Evolutionary conservation across 2,888 invertebrate species (phyloP), one percentile per base, ranked within the genome.

Genomic region (Hartigia nigra): DNA sequence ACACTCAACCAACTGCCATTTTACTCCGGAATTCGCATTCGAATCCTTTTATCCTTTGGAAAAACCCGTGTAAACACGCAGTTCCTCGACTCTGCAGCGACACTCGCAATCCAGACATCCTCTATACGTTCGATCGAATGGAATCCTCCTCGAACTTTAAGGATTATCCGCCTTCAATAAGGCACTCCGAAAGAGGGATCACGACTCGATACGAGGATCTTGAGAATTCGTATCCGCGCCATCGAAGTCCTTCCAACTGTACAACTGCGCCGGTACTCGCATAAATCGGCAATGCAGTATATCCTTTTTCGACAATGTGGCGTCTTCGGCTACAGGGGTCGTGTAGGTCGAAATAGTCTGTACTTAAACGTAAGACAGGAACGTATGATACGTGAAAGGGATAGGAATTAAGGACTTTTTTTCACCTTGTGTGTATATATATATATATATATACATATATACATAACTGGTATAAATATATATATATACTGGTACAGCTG

Each of bases 261-360:
- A 55, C 55, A 23, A 23, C 23, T 23, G 55, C 23, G 23, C 55
- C 55, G 55, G 55, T 55, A 55, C 1, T 55, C 72, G 31, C 72
- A 72, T 72, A 72, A 72, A 72, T 72, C 72, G 72, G 31, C 12
- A 72, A 31, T 31, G 31, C 72, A 34, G 32, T 31, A 34, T 12
- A 2, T 72, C 72, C 31, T 72, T 72, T 4, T 72, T 72, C 72
- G 72, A 72, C 31, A 72, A 72, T 12, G 72, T 9, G 72, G 72
- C 72, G 32, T 72, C 72, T 32, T 31, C 72, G 32, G 72, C 23
- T 55, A 23, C 31, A 31, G 72, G 72, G 72, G 72, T 72, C 72
- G 12, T 72, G 72, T 31, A 34, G 72, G 32, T 72, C 72, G 72
- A 34, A 72, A 72, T 5, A 31, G 72, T 31, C 72, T 31, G 72